Evolutionary conservation across 2,113 vertebrate genomes (phyloP), one percentile per base, ranked within the genome.

Genomic region (Otis tarda): DNA sequence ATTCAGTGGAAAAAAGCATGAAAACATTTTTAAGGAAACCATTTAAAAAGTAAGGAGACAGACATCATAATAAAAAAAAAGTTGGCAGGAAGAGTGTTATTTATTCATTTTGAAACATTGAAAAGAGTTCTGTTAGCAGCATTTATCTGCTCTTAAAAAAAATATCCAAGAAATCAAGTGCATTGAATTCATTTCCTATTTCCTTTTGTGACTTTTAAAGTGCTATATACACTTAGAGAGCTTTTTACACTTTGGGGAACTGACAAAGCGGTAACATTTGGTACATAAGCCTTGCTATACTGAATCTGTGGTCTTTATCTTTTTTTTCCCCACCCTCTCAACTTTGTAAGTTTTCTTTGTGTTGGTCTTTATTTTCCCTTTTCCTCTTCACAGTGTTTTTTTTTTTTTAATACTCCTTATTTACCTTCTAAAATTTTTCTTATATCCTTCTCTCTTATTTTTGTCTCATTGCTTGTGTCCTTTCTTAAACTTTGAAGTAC

Each of bases 101-200:
- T 97, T 98, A 95, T 98, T 98, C 33, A 97, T 97, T 97, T 90
- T 96, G 75, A 96, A 97, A 96, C 64, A 91, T 45, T 21, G 33
- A 89, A 94, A 96, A 97, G 91, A 97, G 49, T 39, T 93, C 93
- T 94, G 87, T 93, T 97, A 97, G 33, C 39, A 89, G 49, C 90
- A 90, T 93, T 97, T 96, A 94, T 95, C 86, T 96, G 49, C 70
- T 79, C 37, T 71, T 74, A 52, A 95, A 93, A 90, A 41, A 89
- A 73, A 64, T 13, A 63, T 55, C 28, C 30, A 67, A 21, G 5
- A 94, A 97, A 97, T 74, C 68, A 80, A 97, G 56, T 60, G 70
- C 82, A 59, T 89, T 96, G 95, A 97, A 96, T 97, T 97, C 10
- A 91, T 97, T 96, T 97, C 57, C 19, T 75, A 27, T 94, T 96